Evolutionary conservation across 2,113 vertebrate species (phyloP).

Genomic region (Zingel zingel): DNA sequence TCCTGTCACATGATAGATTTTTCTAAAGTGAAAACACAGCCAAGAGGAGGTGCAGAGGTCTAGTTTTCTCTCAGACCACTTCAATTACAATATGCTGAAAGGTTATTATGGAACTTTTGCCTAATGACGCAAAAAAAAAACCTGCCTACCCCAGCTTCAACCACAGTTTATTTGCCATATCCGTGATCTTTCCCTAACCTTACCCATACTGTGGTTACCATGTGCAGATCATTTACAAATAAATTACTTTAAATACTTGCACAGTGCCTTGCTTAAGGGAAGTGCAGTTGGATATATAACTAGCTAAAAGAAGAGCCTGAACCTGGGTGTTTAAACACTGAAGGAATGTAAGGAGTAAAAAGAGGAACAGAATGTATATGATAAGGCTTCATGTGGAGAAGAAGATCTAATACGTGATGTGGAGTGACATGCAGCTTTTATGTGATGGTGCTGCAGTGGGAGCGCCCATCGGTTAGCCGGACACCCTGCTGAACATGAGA

Average conservation of each 20-base stretch:
- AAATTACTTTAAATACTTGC: background rate
- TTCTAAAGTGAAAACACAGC: too few species aligned
- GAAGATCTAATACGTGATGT: constrained; percentile 54
- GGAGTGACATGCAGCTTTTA: constrained; percentile 52
- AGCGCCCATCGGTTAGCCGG: constrained; percentile 38
- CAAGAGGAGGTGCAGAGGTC: too few species aligned
- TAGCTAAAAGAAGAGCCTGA: background rate
- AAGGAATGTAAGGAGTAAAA: background rate
- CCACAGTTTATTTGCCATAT: background rate
- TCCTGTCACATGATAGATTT: too few species aligned
- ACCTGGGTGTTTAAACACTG: constrained; percentile 1
- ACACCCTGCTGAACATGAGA: constrained; percentile 44
- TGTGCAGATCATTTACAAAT: background rate
- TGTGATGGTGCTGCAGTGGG: constrained; percentile 32
- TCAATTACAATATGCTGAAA: too few species aligned
- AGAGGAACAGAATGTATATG: background rate
- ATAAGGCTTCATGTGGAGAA: constrained; percentile 45
- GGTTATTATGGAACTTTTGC: too few species aligned
- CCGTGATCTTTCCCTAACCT: too few species aligned
- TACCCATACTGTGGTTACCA: background rate
- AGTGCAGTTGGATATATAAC: background rate
- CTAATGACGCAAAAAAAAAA: too few species aligned
- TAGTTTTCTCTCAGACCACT: too few species aligned
- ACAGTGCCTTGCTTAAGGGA: background rate
- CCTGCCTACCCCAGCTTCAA: too few species aligned